Conservation (phyloP, 1,140 invertebrate species). For the Drosophila guanche region DNA sequence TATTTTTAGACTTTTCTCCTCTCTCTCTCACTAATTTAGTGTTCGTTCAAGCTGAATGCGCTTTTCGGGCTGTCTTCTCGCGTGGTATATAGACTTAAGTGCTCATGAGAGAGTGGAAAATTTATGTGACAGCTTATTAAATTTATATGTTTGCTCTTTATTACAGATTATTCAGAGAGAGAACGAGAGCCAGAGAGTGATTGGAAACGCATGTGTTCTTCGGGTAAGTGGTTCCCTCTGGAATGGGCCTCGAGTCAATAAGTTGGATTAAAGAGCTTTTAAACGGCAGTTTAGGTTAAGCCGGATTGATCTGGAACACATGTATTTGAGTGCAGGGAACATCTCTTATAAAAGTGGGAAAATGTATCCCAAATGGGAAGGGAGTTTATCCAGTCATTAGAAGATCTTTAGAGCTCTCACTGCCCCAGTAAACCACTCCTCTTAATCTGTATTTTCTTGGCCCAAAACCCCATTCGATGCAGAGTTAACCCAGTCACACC, state of each 20-base stretch:
- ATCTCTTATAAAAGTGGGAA: background rate
- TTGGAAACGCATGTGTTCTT: constrained; percentile 62
- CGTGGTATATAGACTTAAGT: constrained; percentile 54
- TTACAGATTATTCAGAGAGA: constrained; percentile 65
- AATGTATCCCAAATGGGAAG: too few species aligned
- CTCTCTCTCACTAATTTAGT: constrained; percentile 60
- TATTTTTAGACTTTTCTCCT: constrained; percentile 63
- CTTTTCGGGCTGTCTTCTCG: constrained; percentile 23
- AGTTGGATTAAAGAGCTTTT: constrained; percentile 34
- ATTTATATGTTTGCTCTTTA: constrained; percentile 75
- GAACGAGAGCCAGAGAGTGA: constrained; percentile 46
- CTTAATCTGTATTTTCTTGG: constrained; percentile 5
- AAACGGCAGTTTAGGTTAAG: constrained; percentile 35
- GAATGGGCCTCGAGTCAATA: constrained; percentile 9
- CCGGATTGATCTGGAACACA: constrained; percentile 16
- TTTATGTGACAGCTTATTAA: constrained; percentile 79
- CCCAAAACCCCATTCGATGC: constrained; percentile 31
- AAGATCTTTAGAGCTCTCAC: background rate
- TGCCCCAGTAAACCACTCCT: constrained; percentile 1
- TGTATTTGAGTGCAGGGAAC: constrained; percentile 6
- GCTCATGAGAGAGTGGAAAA: constrained; percentile 55
- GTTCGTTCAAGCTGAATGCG: constrained; percentile 37
- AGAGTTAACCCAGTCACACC: constrained; percentile 26
- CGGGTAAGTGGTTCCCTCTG: constrained; percentile 51
- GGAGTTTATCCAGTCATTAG: background rate